Conservation (phyloP, 2,888 invertebrate species). For the Sarcophaga variegata region DNA sequence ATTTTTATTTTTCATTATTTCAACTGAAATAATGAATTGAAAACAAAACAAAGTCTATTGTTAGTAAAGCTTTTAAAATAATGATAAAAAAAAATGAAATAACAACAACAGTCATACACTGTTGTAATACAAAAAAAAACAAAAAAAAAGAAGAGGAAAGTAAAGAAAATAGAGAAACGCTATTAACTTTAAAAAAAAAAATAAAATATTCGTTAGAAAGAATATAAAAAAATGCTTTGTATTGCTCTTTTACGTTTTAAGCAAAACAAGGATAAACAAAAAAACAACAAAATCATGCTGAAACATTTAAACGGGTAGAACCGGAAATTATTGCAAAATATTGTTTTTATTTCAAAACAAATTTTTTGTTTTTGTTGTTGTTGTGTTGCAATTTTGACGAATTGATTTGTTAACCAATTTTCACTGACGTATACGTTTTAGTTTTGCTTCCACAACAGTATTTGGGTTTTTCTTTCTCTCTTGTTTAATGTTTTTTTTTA, state of each 20-base stretch:
- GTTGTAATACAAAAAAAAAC: background rate
- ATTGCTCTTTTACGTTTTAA: background rate
- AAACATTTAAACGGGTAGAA: background rate
- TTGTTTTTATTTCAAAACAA: background rate
- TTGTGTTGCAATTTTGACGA: constrained; percentile 37
- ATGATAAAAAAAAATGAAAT: constrained; percentile 12
- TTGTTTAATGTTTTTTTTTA: background rate
- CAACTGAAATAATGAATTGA: constrained; percentile 14
- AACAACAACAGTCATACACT: background rate
- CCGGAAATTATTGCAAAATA: background rate
- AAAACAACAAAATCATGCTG: background rate
- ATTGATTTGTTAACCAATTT: constrained; percentile 57
- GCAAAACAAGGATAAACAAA: background rate
- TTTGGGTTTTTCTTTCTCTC: background rate
- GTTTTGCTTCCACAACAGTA: constrained; percentile 17
- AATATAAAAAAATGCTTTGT: constrained; percentile 24
- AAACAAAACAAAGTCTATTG: constrained; percentile 17
- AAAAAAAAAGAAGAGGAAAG: background rate
- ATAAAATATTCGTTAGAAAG: background rate
- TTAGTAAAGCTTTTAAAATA: constrained; percentile 52
- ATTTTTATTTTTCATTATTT: background rate
- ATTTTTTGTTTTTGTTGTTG: background rate
- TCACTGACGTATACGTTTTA: background rate
- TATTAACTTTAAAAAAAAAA: background rate
- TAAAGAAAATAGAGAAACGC: background rate